Conservation (phyloP, 2,888 invertebrate genomes). For the Dione juno region DNA sequence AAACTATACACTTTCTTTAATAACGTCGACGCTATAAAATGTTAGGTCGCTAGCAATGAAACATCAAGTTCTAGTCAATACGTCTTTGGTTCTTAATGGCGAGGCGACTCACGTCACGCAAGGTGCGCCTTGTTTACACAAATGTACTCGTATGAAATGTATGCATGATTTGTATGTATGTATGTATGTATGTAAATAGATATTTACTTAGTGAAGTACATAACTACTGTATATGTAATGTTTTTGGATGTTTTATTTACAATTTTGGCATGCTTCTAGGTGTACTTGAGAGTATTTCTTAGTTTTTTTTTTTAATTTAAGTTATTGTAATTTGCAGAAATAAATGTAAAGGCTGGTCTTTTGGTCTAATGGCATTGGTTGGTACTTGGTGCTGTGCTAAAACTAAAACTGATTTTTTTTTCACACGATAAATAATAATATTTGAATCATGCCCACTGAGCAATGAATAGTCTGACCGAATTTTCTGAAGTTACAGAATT, state of each 20-base stretch:
- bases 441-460: too few species aligned
- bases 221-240: background rate
- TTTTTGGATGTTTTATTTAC: background rate
- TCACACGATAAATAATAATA: too few species aligned
- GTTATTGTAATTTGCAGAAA: too few species aligned
- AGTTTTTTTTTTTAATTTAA: background rate
- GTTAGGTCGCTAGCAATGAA: conserved; percentile 22
- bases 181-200: background rate
- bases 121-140: conserved; percentile 32
- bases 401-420: too few species aligned
- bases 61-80: conserved; percentile 12
- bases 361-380: too few species aligned
- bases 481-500: conserved; percentile 1
- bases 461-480: too few species aligned
- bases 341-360: too few species aligned
- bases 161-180: conserved; percentile 17
- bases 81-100: conserved; percentile 29
- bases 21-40: conserved; percentile 7
- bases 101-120: conserved; percentile 29
- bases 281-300: background rate
- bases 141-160: conserved; percentile 19
- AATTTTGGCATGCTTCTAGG: background rate
- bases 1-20: background rate
- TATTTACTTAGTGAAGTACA: background rate
- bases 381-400: too few species aligned